Evolutionary conservation across 2,113 vertebrate genomes (phyloP).

Genomic region (Grammomys dolichurus): DNA sequence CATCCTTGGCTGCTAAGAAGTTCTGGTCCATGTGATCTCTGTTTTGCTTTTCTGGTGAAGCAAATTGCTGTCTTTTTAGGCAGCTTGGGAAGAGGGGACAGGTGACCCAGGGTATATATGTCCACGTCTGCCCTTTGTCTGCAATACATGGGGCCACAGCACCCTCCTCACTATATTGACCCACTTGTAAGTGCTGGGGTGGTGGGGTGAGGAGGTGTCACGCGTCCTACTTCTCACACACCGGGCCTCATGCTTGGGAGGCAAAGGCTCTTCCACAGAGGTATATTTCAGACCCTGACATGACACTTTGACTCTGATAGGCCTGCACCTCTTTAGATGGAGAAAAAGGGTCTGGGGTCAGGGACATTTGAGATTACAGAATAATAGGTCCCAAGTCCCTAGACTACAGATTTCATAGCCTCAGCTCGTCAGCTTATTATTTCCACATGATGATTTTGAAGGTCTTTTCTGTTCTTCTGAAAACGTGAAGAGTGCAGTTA

Average conservation of each 20-base stretch:
- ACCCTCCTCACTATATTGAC: not conserved
- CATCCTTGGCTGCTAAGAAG: not conserved
- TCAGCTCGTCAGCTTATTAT: not conserved
- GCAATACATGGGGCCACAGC: rapidly evolving
- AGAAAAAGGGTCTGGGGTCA: not conserved
- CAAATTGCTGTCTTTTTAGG: not conserved
- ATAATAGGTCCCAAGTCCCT: not conserved
- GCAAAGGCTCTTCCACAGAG: not conserved
- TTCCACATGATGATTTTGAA: not conserved
- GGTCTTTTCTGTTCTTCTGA: not conserved
- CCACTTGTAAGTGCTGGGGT: too few species aligned
- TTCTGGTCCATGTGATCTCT: too few species aligned
- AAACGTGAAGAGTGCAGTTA: not conserved
- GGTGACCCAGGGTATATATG: not conserved
- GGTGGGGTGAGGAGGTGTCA: too few species aligned
- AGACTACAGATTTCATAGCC: not conserved
- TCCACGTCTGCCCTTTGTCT: too few species aligned
- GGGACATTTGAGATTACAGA: not conserved
- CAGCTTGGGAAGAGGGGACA: not conserved
- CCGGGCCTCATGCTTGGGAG: not conserved
- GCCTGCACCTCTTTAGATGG: not conserved
- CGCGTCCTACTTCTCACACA: not conserved
- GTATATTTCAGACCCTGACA: not conserved
- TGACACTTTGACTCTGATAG: not conserved
- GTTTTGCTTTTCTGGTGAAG: not conserved